Evolutionary conservation across 92 coral and sea anemone species (phyloP).

Genomic region (Bergia sp.): DNA sequence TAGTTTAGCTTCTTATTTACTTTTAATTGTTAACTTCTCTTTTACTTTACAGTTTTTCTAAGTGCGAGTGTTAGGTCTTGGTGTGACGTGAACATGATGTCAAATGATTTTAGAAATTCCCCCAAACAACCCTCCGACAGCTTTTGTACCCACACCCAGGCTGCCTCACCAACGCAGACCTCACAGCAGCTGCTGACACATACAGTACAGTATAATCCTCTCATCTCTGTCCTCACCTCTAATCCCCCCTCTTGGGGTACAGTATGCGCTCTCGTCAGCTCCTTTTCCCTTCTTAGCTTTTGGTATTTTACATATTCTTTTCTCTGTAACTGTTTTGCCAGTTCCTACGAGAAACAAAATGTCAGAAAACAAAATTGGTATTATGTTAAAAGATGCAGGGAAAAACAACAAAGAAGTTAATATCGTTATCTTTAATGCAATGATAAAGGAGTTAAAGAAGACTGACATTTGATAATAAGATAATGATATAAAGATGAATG

Average conservation of each 20-base stretch:
- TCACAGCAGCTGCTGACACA: neutral
- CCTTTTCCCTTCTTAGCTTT: conserved; percentile 84
- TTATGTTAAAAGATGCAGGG: neutral
- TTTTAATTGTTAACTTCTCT: no score
- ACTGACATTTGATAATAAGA: neutral
- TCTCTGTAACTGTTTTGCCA: conserved; percentile 90
- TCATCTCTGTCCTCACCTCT: conserved; percentile 54
- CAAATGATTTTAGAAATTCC: no score
- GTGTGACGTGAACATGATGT: no score
- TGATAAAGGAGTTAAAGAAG: no score
- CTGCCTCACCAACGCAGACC: neutral
- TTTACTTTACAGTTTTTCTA: no score
- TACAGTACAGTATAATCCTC: neutral
- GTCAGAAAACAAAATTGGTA: neutral
- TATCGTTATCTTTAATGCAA: neutral
- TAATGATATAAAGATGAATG: neutral
- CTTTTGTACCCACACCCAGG: neutral
- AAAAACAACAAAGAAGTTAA: neutral
- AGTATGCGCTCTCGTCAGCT: conserved; percentile 74
- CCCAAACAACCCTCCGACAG: no score
- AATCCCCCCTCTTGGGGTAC: conserved; percentile 76
- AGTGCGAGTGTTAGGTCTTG: no score
- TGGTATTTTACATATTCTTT: conserved; percentile 84
- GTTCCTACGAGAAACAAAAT: conserved; percentile 59
- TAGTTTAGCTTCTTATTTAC: no score